Percentiles rank a stretch among this genome's conserved stretches.
These are phyloP conservation scores for Capromys pilorides DNA, from an alignment of 2,797 vertebrate genomes.

Conservation along the genomic window DNA sequence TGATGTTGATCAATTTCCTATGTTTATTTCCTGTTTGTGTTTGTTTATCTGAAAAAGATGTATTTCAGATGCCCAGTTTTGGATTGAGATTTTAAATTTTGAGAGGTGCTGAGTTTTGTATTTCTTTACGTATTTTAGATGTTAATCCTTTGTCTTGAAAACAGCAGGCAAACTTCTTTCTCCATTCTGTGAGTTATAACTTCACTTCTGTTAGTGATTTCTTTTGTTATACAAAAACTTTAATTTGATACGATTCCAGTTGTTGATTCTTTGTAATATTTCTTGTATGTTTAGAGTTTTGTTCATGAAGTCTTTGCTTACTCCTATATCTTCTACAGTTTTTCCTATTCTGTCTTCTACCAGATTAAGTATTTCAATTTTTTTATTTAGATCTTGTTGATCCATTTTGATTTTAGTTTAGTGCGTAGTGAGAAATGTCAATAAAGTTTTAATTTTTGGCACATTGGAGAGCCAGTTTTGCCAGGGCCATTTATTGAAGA, in stretches of 20 bases:
- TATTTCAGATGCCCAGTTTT: not conserved
- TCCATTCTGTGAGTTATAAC: not conserved
- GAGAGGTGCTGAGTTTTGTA: not conserved
- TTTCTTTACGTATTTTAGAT: not conserved
- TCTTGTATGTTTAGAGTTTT: not conserved
- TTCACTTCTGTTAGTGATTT: not conserved
- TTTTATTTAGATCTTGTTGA: not conserved
- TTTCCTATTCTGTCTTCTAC: not conserved
- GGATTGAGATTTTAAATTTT: not conserved
- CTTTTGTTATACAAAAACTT: not conserved
- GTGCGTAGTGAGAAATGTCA: not conserved
- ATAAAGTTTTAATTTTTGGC: not conserved
- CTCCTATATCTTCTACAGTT: not conserved
- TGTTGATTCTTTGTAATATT: not conserved
- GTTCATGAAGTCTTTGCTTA: not conserved
- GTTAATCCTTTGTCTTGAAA: not conserved
- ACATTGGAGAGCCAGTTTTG: not conserved
- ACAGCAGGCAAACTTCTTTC: not conserved
- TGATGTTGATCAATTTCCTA: not conserved
- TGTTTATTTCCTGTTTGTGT: not conserved
- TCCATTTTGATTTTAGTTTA: not conserved
- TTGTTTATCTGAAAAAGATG: not conserved
- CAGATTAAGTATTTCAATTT: not conserved
- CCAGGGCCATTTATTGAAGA: not conserved
- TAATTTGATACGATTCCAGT: not conserved